Percentiles rank a stretch among this genome's conserved stretches.
Conservation (phyloP, 2,113 vertebrate species). For the Dendrocopos noguchii region DNA sequence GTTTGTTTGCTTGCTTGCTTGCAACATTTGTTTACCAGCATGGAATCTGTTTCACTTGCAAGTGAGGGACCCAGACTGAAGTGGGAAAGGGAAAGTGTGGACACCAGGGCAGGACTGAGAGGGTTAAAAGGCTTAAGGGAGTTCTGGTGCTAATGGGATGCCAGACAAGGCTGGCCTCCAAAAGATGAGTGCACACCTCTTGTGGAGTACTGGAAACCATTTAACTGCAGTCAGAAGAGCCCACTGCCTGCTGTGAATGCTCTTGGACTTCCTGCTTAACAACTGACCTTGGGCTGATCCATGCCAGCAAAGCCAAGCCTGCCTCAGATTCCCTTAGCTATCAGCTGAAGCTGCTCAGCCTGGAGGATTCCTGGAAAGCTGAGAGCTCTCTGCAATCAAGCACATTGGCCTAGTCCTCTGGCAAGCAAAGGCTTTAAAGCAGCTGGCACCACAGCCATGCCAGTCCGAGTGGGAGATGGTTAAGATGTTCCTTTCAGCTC, state of each 20-base stretch:
- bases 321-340: neutral
- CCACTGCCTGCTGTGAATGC: neutral
- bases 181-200: neutral
- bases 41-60: neutral
- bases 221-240: conserved; percentile 1
- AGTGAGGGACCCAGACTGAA: neutral
- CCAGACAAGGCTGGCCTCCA: neutral
- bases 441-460: neutral
- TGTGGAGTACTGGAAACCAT: neutral
- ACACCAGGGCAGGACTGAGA: neutral
- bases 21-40: neutral
- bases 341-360: neutral
- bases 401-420: neutral
- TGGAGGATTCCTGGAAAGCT: conserved; percentile 20
- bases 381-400: neutral
- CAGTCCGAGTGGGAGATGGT: neutral
- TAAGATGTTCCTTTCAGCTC: neutral
- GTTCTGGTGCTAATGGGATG: neutral
- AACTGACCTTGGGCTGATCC: conserved; percentile 11
- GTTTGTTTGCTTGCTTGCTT: neutral
- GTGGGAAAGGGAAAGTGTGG: neutral
- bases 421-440: neutral
- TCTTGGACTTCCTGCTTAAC: conserved; percentile 14
- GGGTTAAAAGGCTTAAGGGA: neutral
- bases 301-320: neutral